Percentiles rank a stretch among this genome's conserved stretches.
Evolutionary conservation across 2,888 invertebrate species (phyloP).

Genomic region (Pseudococcus longispinus): DNA sequence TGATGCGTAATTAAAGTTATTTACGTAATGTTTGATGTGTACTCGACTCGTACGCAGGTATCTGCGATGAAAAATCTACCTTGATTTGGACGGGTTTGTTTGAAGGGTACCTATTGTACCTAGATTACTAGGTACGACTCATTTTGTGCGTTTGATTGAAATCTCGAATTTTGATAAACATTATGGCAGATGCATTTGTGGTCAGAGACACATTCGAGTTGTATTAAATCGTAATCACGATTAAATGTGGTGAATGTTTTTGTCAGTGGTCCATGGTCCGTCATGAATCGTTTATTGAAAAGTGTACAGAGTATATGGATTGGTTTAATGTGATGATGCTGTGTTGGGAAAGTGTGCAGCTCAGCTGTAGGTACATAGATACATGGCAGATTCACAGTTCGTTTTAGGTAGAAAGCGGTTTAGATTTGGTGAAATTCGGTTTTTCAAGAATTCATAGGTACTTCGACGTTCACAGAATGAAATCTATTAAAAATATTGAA

Average conservation of each 20-base stretch:
- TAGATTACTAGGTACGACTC: not conserved
- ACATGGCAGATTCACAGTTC: too few species aligned
- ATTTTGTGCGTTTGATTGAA: not conserved
- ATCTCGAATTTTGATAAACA: not conserved
- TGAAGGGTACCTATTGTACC: not conserved
- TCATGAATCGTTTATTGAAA: too few species aligned
- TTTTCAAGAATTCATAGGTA: too few species aligned
- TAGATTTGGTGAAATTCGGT: too few species aligned
- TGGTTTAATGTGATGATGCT: too few species aligned
- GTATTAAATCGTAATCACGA: not conserved
- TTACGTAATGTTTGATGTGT: not conserved
- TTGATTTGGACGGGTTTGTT: not conserved
- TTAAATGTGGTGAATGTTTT: not conserved
- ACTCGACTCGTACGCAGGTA: not conserved
- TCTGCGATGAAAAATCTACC: not conserved
- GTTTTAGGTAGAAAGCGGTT: too few species aligned
- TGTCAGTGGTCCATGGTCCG: not conserved
- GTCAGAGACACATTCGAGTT: not conserved
- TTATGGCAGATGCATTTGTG: not conserved
- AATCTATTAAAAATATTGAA: too few species aligned
- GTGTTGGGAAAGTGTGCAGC: too few species aligned
- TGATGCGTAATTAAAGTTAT: constrained; percentile 14
- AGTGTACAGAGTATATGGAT: too few species aligned
- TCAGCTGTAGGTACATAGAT: too few species aligned
- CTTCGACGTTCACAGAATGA: too few species aligned